These are phyloP conservation scores for Hormiphora californensis DNA, from an alignment of 37 sponge, comb jelly and placozoan species.

Conservation along the genomic window DNA sequence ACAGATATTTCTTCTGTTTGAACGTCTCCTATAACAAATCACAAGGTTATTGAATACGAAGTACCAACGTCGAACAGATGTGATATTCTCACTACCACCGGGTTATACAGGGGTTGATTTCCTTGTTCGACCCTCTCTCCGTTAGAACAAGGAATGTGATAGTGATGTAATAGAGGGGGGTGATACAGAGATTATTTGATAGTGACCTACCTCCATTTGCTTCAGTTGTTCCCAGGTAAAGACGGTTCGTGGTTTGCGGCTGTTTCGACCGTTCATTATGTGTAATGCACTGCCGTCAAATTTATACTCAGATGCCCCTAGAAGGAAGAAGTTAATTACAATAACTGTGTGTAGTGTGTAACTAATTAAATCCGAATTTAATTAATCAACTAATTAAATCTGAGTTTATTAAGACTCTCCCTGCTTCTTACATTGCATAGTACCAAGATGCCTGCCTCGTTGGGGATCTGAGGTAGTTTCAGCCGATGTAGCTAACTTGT, in stretches of 20 bases:
- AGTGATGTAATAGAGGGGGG: too few species aligned
- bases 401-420: too few species aligned
- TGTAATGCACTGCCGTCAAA: slow-evolving; percentile 49
- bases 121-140: too few species aligned
- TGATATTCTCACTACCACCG: too few species aligned
- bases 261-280: slow-evolving; percentile 50
- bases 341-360: not conserved
- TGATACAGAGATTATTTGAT: too few species aligned
- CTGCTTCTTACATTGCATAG: not conserved
- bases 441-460: not conserved
- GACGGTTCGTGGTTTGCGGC: slow-evolving; percentile 18
- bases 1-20: slow-evolving; percentile 50
- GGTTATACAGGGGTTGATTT: too few species aligned
- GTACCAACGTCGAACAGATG: too few species aligned
- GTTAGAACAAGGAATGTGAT: too few species aligned
- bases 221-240: slow-evolving; percentile 53
- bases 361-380: not conserved
- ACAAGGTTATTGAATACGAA: too few species aligned
- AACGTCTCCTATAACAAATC: slow-evolving; percentile 29
- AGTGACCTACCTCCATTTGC: slow-evolving; percentile 29
- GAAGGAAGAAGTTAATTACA: not conserved
- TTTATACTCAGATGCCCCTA: slow-evolving; percentile 48
- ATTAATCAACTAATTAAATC: not conserved
- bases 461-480: slow-evolving; percentile 34
- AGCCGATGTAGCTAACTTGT: slow-evolving; percentile 43